Base-by-base conservation (phyloP, 2,888 invertebrate species). In the Volucella inflata region DNA sequence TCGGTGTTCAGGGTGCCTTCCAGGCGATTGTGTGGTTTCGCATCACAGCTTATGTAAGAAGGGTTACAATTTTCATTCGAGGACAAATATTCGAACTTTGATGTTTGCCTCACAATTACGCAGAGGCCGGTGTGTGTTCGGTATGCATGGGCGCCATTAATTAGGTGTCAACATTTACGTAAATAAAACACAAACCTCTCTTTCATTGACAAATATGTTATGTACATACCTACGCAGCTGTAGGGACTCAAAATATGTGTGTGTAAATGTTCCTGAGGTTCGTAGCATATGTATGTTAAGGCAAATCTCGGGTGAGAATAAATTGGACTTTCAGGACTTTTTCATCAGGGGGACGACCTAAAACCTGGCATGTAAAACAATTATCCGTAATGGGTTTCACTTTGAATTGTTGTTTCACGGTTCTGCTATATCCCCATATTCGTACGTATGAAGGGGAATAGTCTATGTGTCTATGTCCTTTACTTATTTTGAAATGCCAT, bases 91-190 rank as follows among this genome's bases (percentile, higher is more conserved):
- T 51, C 38, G 50, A 55, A 44, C 46, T 78, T 72, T 68, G 40
- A 76, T 71, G 72, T 77, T 62, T 21, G 12, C 46, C 38, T 55
- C 17, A 40, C 40, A 48, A 55, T 67, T 42, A 16, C 51, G 44
- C 51, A 38, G 16, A 57, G 30, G 8, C 36, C 14, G n/a, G n/a
- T 50, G 74, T 30, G 30, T 30, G 6, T 30, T 30, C 6, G 6
- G 30, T 30, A 48, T 83, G 68, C 36, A 50, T 68, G 44, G 38
- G 10, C 14, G 42, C 57, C 68, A 83, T 83, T 78, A 78, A 83
- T 74, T 70, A 65, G 51, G 83, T 83, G 78, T 42, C 68, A 72
- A 78, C 68, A 57, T 55, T 82, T 67, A 53, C 38, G 42, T 67
- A 57, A 77, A 62, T 44, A 21, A 83, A 60, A 42, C 62, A 72